phyloP scores from a whole-genome alignment of 2,888 invertebrate genomes.

The Mythimna pallens region DNA sequence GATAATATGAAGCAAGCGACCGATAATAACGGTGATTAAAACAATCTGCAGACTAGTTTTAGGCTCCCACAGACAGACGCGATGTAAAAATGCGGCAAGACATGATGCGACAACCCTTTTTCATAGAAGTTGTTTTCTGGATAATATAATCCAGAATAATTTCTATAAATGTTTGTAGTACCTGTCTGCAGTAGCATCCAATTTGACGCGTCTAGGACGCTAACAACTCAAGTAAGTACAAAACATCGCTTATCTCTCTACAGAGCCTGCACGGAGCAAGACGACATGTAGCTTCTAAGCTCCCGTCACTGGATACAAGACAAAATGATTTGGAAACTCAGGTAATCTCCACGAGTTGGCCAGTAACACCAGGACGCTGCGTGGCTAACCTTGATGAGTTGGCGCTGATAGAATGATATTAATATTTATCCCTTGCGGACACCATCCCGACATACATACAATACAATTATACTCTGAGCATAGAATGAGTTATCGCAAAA shows the following conservation, averaged over 20 bases:
- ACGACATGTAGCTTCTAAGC: too few species aligned
- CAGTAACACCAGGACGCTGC: too few species aligned
- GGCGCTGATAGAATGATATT: too few species aligned
- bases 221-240: conserved; percentile 7
- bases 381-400: too few species aligned
- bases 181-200: neutral
- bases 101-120: neutral
- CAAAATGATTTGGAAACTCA: too few species aligned
- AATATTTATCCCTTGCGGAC: too few species aligned
- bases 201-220: neutral
- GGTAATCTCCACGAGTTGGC: too few species aligned
- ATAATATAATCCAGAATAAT: neutral
- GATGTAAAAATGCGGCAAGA: neutral
- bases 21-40: conserved; percentile 6
- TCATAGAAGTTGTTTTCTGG: neutral
- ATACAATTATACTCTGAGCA: neutral
- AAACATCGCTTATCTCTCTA: conserved; percentile 3
- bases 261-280: too few species aligned
- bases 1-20: neutral
- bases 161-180: neutral
- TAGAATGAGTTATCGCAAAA: conserved; percentile 13
- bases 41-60: conserved; percentile 30
- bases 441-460: neutral
- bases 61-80: neutral
- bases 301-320: too few species aligned